Base-by-base conservation (phyloP, 1,140 invertebrate species). In the Pinna nobilis region DNA sequence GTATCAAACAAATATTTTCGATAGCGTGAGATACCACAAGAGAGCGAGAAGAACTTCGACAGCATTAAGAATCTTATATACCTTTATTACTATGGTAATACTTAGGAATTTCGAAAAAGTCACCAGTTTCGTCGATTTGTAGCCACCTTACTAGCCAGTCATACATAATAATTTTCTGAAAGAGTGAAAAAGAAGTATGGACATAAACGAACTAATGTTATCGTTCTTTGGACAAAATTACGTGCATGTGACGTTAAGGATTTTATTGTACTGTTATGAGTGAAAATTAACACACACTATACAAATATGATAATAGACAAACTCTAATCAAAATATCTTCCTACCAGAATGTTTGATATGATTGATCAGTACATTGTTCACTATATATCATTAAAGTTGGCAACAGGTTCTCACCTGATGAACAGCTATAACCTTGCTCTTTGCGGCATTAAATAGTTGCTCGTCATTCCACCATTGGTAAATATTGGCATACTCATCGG, bases 381-480 rank as follows among this genome's bases (percentile, higher is more conserved):
- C n/a, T n/a, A n/a, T n/a, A n/a, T n/a, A n/a, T n/a, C n/a, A n/a
- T n/a, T n/a, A n/a, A n/a, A n/a, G n/a, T n/a, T n/a, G n/a, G n/a
- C n/a, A n/a, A n/a, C n/a, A n/a, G n/a, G n/a, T n/a, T n/a, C n/a
- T n/a, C 78, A 97, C 96, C 93, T 98, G 97, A 59, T 99, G 90
- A 47, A 94, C 95, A 30, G 97, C 97, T 55, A 98, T 94, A 25
- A 99, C 96, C 74, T 94, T 93, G 74, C 96, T 92, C 47, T 98
- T 90, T 0, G 97, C 92, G 72, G 93, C 91, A 86, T 98, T 96
- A 87, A 99, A 99, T 15, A 99, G 90, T 77, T 98, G 95, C 87
- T 99, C 97, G 82, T 99, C 98, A 3, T 93, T 93, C 96, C 96
- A 97, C 57, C 94, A 92, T 0, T 96, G 95, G 90, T 98, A n/a